phyloP scores from a whole-genome alignment of 2,888 invertebrate species.

The Lochmaea crataegi region DNA sequence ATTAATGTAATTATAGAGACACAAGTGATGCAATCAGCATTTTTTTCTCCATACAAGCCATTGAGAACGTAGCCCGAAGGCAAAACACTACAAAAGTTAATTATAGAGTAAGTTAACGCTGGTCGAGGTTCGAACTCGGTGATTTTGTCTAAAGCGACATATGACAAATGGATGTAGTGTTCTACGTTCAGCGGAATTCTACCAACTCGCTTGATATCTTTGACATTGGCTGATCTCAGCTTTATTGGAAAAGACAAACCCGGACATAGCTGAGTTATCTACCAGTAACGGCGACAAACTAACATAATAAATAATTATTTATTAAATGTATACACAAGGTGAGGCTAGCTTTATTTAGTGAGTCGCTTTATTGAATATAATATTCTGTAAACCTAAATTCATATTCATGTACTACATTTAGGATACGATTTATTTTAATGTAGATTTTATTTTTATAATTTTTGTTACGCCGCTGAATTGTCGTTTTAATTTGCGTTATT shows the following conservation, averaged over 20 bases:
- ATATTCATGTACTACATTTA: no score
- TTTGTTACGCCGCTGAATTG: slow-evolving; percentile 20
- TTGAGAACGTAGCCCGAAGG: slow-evolving; percentile 53
- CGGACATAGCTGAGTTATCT: slow-evolving; percentile 43
- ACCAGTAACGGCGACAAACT: slow-evolving; percentile 30
- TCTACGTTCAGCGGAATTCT: slow-evolving; percentile 31
- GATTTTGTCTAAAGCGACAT: slow-evolving; percentile 62
- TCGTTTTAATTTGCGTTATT: slow-evolving; percentile 19
- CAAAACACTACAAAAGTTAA: slow-evolving; percentile 58
- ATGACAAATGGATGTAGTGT: slow-evolving; percentile 61
- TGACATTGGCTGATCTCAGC: slow-evolving; percentile 51
- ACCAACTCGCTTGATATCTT: slow-evolving; percentile 52
- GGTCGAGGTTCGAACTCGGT: slow-evolving; percentile 56
- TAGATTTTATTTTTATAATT: not conserved
- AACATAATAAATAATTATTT: not conserved
- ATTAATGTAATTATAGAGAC: slow-evolving; percentile 59
- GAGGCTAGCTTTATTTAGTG: no score
- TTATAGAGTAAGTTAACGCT: slow-evolving; percentile 61
- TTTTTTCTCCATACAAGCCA: slow-evolving; percentile 52
- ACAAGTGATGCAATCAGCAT: slow-evolving; percentile 59
- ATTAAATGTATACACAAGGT: slow-evolving; percentile 8
- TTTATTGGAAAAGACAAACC: slow-evolving; percentile 52
- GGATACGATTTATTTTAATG: no score
- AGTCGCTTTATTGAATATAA: no score
- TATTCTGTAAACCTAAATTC: no score